Conservation (phyloP, 2,888 invertebrate species). For the Andrena bicolor region DNA sequence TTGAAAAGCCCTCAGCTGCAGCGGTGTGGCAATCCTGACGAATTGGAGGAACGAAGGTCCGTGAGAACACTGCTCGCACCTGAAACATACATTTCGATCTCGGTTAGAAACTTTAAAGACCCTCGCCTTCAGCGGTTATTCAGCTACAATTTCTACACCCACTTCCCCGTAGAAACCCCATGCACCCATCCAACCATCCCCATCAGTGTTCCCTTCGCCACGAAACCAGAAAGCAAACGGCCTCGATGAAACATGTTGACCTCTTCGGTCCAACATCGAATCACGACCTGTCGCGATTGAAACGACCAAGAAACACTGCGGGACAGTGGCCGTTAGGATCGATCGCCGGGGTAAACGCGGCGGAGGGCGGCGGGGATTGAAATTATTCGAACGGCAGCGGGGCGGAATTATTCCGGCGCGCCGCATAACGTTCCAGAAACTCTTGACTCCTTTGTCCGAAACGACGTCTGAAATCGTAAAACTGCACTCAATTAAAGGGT, state of each 20-base stretch:
- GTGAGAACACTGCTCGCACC: too few relatives aligned
- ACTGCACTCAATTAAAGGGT: slow-evolving; percentile 76
- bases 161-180: too few relatives aligned
- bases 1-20: too few relatives aligned
- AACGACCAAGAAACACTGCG: slow-evolving; percentile 10
- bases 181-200: too few relatives aligned
- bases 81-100: too few relatives aligned
- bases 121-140: too few relatives aligned
- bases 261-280: neutral
- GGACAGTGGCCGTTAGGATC: slow-evolving; percentile 12
- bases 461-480: slow-evolving; percentile 75
- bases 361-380: slow-evolving; percentile 32
- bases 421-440: slow-evolving; percentile 52
- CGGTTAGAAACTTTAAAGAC: too few relatives aligned
- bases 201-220: too few relatives aligned
- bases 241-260: neutral
- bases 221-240: neutral
- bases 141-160: too few relatives aligned
- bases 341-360: slow-evolving; percentile 17
- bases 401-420: slow-evolving; percentile 56
- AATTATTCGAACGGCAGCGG: slow-evolving; percentile 36
- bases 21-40: too few relatives aligned
- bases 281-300: neutral
- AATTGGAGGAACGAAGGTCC: too few relatives aligned
- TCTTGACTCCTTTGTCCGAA: slow-evolving; percentile 67